Evolutionary conservation across 2,797 vertebrate genomes (phyloP).

Genomic region (Cynodonichthys magdalenae): DNA sequence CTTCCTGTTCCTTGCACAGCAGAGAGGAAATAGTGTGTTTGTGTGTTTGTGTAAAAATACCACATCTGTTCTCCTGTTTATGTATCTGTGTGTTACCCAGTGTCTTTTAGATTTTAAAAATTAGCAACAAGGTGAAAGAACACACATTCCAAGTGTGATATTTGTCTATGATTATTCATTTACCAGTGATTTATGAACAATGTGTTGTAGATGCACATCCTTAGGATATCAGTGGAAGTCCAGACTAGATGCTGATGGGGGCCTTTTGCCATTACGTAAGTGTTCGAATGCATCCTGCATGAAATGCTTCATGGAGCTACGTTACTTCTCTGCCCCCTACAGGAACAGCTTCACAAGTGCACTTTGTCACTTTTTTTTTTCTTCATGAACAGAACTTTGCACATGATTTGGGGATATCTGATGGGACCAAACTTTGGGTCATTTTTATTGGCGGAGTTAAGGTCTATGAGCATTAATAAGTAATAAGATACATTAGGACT

Average conservation of each 20-base stretch:
- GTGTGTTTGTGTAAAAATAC: constrained; percentile 2
- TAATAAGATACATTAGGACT: background rate
- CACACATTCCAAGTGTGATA: background rate
- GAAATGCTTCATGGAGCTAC: constrained; percentile 1
- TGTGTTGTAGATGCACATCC: background rate
- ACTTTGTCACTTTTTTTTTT: background rate
- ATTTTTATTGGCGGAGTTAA: background rate
- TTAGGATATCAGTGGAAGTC: background rate
- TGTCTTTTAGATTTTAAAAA: background rate
- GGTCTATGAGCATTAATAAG: background rate
- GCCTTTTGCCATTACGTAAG: constrained; percentile 3
- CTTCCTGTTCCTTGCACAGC: constrained; percentile 70
- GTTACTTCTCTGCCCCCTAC: constrained; percentile 20
- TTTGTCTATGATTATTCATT: background rate
- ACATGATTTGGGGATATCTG: background rate
- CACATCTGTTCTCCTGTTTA: constrained; percentile 15
- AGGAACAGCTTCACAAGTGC: constrained; percentile 9
- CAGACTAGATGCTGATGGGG: constrained; percentile 2
- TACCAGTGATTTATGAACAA: background rate
- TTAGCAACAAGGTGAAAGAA: constrained; percentile 18
- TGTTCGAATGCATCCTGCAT: background rate
- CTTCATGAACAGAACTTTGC: background rate
- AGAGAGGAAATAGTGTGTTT: constrained; percentile 55
- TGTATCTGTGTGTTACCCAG: constrained; percentile 5
- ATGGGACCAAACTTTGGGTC: background rate